A percentile compares a stretch with the other conserved stretches of the same genome.
Evolutionary conservation across 2,888 invertebrate genomes (phyloP).

Genomic region (Odontomyia ornata): DNA sequence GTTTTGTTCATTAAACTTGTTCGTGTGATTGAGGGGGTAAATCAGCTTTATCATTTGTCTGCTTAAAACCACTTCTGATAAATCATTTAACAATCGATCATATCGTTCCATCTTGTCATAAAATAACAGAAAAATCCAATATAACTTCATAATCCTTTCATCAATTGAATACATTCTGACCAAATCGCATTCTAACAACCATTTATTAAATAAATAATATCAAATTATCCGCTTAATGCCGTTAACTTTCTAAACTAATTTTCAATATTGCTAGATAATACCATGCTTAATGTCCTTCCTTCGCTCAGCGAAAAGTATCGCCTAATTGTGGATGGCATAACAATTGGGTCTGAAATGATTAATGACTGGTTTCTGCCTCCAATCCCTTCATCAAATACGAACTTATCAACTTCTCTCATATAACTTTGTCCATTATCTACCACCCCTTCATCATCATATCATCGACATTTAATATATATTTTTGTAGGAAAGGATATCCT

Average conservation of each 20-base stretch:
- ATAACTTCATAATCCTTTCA: no score
- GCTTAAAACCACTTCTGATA: no score
- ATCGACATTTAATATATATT: neutral
- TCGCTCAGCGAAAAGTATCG: neutral
- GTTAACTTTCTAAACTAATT: slow-evolving; percentile 17
- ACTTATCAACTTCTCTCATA: slow-evolving; percentile 23
- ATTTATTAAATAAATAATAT: neutral
- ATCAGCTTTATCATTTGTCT: no score
- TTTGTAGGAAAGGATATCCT: neutral
- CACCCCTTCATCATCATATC: neutral
- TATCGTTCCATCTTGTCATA: no score
- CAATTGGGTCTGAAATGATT: slow-evolving; percentile 21
- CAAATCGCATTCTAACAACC: neutral
- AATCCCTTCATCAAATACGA: slow-evolving; percentile 21
- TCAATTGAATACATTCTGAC: no score
- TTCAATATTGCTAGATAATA: slow-evolving; percentile 18
- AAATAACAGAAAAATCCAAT: no score
- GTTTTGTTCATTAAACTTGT: no score
- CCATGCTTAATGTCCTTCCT: neutral
- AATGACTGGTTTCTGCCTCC: slow-evolving; percentile 7
- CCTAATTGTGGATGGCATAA: slow-evolving; percentile 28
- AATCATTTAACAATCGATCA: no score
- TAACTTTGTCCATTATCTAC: slow-evolving; percentile 34
- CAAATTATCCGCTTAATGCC: slow-evolving; percentile 18
- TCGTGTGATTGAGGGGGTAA: no score